phyloP scores from a whole-genome alignment of 2,888 invertebrate genomes.

The Liopterus haemorrhoidalis region DNA sequence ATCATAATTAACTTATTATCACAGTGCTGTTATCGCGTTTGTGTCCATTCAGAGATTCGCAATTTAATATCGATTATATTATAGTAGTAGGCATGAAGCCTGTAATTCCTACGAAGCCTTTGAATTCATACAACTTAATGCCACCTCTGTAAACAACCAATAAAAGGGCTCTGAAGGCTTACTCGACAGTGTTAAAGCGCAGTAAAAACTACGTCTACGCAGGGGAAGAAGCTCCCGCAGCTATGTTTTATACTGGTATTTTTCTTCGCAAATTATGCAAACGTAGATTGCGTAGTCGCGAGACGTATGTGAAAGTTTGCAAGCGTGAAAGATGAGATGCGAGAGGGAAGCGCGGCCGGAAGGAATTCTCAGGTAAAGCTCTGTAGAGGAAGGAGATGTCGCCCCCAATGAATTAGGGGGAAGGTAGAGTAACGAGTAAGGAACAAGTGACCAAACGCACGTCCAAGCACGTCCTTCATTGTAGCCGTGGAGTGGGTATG shows the following conservation, averaged over 20 bases:
- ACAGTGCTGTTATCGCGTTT: neutral
- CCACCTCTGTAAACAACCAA: constrained; percentile 42
- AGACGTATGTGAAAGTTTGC: constrained; percentile 3
- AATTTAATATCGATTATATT: neutral
- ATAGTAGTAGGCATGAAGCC: neutral
- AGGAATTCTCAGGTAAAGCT: neutral
- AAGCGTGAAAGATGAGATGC: neutral
- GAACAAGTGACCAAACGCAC: constrained; percentile 17
- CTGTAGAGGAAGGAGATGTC: too few species aligned
- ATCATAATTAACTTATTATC: constrained; percentile 7
- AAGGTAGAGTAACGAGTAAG: too few species aligned
- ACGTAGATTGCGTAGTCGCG: neutral
- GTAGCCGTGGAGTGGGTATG: neutral
- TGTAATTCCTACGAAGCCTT: constrained; percentile 5
- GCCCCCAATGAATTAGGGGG: too few species aligned
- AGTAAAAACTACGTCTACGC: constrained; percentile 40
- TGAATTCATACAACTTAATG: constrained; percentile 33
- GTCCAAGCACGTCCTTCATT: constrained; percentile 15
- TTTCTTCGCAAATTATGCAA: neutral
- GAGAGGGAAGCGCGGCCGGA: neutral
- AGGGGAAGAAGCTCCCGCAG: neutral
- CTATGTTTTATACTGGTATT: neutral
- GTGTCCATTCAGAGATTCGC: neutral
- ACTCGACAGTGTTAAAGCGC: constrained; percentile 43
- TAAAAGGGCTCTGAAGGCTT: constrained; percentile 43